Evolutionary conservation across 2,113 vertebrate species (phyloP).

Genomic region (Hirundichthys speculiger): DNA sequence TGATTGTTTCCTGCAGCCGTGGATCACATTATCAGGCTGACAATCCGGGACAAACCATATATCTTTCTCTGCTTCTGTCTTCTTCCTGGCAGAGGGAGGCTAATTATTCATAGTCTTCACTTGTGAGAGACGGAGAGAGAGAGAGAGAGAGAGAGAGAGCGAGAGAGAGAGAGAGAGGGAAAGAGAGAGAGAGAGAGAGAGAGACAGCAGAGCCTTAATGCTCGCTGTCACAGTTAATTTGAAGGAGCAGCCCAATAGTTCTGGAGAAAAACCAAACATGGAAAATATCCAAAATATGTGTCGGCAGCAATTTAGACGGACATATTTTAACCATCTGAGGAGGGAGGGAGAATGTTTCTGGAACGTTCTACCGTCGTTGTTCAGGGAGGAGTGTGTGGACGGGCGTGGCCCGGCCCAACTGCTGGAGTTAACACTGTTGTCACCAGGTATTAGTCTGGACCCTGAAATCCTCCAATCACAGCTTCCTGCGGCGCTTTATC

Average conservation of each 20-base stretch:
- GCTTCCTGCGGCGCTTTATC: conserved; percentile 73
- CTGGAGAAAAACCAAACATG: conserved; percentile 71
- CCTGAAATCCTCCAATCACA: conserved; percentile 75
- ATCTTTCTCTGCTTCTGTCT: conserved; percentile 40
- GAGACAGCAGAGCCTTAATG: conserved; percentile 45
- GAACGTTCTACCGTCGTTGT: no score
- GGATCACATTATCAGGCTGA: conserved; percentile 37
- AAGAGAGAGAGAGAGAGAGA: conserved; percentile 35
- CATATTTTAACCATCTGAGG: conserved; percentile 58
- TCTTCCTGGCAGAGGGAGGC: conserved; percentile 41
- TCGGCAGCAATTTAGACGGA: conserved; percentile 64
- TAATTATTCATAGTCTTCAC: conserved; percentile 59
- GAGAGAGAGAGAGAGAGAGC: no score
- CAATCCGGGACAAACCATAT: conserved; percentile 57
- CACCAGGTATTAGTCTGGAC: conserved; percentile 67
- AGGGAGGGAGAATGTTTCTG: conserved; percentile 22
- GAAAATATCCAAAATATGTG: conserved; percentile 44
- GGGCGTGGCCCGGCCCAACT: conserved; percentile 72
- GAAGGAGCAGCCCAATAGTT: conserved; percentile 68
- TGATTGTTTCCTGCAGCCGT: conserved; percentile 1
- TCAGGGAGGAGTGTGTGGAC: no score
- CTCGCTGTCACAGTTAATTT: conserved; percentile 64
- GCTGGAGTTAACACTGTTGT: conserved; percentile 77
- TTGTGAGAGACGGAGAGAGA: conserved; percentile 28
- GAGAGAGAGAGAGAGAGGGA: no score